A percentile compares a stretch with the other conserved stretches of the same genome.
Conservation (phyloP, 1,140 invertebrate genomes). For the Araneus ventricosus region DNA sequence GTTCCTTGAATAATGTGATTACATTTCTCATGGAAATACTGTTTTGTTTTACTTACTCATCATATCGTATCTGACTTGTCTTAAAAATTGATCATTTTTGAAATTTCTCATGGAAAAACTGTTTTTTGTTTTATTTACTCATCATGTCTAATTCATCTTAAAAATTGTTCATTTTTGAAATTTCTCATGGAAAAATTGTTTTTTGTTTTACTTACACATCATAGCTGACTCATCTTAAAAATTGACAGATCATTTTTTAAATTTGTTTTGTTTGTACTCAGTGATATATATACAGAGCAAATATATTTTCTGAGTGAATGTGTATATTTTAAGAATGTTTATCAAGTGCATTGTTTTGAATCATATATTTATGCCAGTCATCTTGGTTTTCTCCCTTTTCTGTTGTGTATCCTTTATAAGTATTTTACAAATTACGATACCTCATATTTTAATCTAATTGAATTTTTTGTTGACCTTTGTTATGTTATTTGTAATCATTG, state of each 20-base stretch:
- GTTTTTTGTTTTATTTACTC: not conserved
- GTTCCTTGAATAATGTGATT: not conserved
- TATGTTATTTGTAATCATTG: not conserved
- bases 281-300: not conserved
- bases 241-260: too few relatives aligned
- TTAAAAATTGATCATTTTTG: not conserved
- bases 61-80: not conserved
- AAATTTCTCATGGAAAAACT: not conserved
- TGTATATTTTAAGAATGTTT: not conserved
- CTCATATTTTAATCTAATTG: not conserved
- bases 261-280: not conserved
- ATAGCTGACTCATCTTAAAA: not conserved
- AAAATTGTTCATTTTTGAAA: not conserved
- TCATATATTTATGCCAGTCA: not conserved
- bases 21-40: not conserved
- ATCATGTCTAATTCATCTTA: not conserved
- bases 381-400: not conserved
- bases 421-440: conserved; percentile 8
- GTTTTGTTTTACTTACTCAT: conserved; percentile 4
- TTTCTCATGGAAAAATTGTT: not conserved
- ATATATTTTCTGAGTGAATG: not conserved
- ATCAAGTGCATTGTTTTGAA: not conserved
- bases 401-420: not conserved
- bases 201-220: not conserved
- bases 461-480: not conserved